Evolutionary conservation across 2,797 vertebrate species (phyloP).

Genomic region (Sebastes diploproa): DNA sequence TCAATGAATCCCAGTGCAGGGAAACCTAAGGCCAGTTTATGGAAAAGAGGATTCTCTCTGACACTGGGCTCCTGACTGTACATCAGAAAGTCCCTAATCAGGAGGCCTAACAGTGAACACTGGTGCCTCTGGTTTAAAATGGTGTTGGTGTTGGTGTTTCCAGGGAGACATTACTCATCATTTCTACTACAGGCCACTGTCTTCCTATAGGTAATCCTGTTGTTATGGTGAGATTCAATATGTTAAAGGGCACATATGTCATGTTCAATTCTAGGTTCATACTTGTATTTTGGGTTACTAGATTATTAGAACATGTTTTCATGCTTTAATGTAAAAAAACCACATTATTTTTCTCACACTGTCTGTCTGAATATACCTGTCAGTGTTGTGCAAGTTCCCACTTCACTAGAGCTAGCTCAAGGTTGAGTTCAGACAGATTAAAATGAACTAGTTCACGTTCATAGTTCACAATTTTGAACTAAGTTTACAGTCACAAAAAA

Average conservation of each 20-base stretch:
- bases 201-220: neutral
- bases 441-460: too few species aligned
- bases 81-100: slow-evolving; percentile 32
- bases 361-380: too few species aligned
- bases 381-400: too few species aligned
- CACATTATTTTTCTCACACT: too few species aligned
- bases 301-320: too few species aligned
- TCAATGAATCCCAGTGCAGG: slow-evolving; percentile 22
- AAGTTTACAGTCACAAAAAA: too few species aligned
- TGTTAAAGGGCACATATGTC: neutral
- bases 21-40: slow-evolving; percentile 14
- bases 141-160: neutral
- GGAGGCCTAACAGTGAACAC: neutral
- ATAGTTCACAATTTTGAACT: too few species aligned
- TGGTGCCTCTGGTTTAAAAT: neutral
- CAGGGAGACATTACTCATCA: slow-evolving; percentile 18
- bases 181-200: slow-evolving; percentile 30
- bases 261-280: too few species aligned
- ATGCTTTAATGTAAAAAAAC: too few species aligned
- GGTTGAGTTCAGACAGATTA: too few species aligned
- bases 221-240: slow-evolving; percentile 4
- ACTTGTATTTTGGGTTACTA: too few species aligned
- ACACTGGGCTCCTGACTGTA: slow-evolving; percentile 14
- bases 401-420: too few species aligned
- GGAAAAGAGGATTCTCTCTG: slow-evolving; percentile 32